Conservation (phyloP, 2,797 vertebrate species). For the Geotrypetes seraphini region DNA sequence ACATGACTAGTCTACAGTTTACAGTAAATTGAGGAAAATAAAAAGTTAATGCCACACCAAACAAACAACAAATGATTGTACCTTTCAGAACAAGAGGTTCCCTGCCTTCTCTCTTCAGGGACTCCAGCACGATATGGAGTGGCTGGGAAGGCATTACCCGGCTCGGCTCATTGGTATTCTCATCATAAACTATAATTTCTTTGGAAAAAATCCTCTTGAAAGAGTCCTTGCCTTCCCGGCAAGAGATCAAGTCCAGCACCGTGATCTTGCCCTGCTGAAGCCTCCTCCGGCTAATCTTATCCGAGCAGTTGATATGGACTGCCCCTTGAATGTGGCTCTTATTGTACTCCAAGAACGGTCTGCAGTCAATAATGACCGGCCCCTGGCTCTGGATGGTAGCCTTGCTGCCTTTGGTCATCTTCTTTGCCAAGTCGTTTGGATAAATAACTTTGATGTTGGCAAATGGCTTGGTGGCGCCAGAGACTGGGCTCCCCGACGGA, state of each 20-base stretch:
- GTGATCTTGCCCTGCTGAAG: conserved; percentile 98
- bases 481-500: conserved; percentile 56
- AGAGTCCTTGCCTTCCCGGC: conserved; percentile 87
- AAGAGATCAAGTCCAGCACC: conserved; percentile 93
- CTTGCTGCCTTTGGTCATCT: conserved; percentile 84
- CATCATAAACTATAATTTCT: conserved; percentile 97
- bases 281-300: conserved; percentile 92
- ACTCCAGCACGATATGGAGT: conserved; percentile 85
- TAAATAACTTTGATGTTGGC: conserved; percentile 78
- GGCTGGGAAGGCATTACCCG: conserved; percentile 83
- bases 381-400: conserved; percentile 76
- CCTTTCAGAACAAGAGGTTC: conserved; percentile 94
- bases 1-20: background rate
- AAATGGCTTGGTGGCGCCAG: conserved; percentile 61
- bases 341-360: conserved; percentile 96
- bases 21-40: rapidly evolving
- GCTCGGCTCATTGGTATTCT: conserved; percentile 82
- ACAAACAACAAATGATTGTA: conserved; percentile 27
- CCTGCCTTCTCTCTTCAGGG: conserved; percentile 90
- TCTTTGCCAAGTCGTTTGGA: conserved; percentile 87
- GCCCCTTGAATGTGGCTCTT: conserved; percentile 93
- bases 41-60: background rate
- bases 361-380: conserved; percentile 92
- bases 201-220: conserved; percentile 97
- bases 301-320: conserved; percentile 94